phyloP scores from a whole-genome alignment of 2,797 vertebrate genomes.

The Sebastes nivosus region DNA sequence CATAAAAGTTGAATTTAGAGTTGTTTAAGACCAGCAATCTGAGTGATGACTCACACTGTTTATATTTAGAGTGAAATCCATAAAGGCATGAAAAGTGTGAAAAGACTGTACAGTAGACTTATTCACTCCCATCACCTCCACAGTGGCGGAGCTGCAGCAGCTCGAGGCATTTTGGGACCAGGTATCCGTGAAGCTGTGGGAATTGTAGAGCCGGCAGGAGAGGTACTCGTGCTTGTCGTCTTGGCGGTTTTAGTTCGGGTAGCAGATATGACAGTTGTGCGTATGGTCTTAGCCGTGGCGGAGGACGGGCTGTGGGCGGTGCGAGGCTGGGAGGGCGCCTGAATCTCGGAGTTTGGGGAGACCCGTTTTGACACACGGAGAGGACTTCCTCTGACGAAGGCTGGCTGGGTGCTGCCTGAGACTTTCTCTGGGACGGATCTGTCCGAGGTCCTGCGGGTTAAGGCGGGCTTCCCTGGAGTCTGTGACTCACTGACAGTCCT shows the following conservation, averaged over 20 bases:
- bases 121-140: slow-evolving; percentile 77
- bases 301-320: slow-evolving; percentile 73
- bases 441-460: slow-evolving; percentile 61
- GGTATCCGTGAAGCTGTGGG: slow-evolving; percentile 70
- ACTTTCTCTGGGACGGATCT: slow-evolving; percentile 65
- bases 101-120: not conserved
- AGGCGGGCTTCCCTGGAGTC: slow-evolving; percentile 42
- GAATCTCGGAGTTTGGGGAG: slow-evolving; percentile 76
- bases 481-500: slow-evolving; percentile 50
- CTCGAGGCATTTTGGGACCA: slow-evolving; percentile 73
- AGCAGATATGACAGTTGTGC: slow-evolving; percentile 80
- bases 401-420: slow-evolving; percentile 35
- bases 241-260: slow-evolving; percentile 78
- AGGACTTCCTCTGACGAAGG: slow-evolving; percentile 75
- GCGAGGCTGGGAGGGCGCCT: slow-evolving; percentile 49
- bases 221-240: slow-evolving; percentile 45
- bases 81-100: slow-evolving; percentile 4
- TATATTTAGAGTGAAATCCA: slow-evolving; percentile 17
- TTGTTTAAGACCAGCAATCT: slow-evolving; percentile 8
- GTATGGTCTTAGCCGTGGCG: slow-evolving; percentile 80
- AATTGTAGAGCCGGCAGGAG: slow-evolving; percentile 63
- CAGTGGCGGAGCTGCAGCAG: slow-evolving; percentile 69
- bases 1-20: slow-evolving; percentile 13
- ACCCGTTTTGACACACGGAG: slow-evolving; percentile 82
- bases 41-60: slow-evolving; percentile 1